These are phyloP conservation scores for Nothura maculosa DNA, from an alignment of 2,797 vertebrate species.

Conservation along the genomic window DNA sequence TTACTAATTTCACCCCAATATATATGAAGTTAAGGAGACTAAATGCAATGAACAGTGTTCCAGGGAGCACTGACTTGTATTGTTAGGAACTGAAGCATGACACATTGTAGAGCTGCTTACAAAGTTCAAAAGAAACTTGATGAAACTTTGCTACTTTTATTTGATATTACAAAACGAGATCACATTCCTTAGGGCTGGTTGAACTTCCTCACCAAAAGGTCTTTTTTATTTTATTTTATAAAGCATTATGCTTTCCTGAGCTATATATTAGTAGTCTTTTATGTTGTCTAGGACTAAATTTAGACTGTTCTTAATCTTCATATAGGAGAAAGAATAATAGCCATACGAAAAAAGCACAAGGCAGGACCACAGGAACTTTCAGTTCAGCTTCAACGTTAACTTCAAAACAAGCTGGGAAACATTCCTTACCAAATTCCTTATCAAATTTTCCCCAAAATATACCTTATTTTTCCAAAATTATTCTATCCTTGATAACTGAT, in stretches of 20 bases:
- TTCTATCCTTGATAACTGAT: no score
- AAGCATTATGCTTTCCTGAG: background rate
- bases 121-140: background rate
- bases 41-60: background rate
- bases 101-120: background rate
- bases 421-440: background rate
- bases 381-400: background rate
- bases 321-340: background rate
- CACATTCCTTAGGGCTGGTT: background rate
- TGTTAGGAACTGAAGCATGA: background rate
- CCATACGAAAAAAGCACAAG: background rate
- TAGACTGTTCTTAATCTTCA: background rate
- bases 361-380: background rate
- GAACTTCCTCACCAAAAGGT: constrained; percentile 5
- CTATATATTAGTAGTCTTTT: background rate
- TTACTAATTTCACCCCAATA: background rate
- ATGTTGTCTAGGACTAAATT: background rate
- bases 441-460: no score
- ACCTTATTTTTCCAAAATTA: no score
- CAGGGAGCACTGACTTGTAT: background rate
- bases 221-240: background rate
- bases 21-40: background rate
- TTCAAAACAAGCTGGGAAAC: background rate
- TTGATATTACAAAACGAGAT: background rate
- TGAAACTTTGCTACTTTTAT: background rate